Base-by-base conservation (phyloP, 2,888 invertebrate species). In the Boloria selene region DNA sequence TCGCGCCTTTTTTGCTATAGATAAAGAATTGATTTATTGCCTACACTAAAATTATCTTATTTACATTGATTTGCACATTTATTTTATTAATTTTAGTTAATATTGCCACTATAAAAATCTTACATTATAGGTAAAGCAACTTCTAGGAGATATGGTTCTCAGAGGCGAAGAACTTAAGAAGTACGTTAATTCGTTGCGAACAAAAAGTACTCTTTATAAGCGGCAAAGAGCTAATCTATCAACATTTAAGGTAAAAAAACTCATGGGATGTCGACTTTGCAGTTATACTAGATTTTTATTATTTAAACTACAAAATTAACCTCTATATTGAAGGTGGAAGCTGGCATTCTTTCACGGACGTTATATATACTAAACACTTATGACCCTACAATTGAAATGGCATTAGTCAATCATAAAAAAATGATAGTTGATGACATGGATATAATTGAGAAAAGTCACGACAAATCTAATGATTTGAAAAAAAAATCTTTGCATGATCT, bases 101-200 rank as follows among this genome's bases (percentile, higher is more conserved):
- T 47, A n/a, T 26, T 49, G 10, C 14, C 26, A 17, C 14, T 16
- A 13, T 6, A 49, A 16, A 38, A 13, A 49, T 17, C 1, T 47
- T 66, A 58, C 14, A 56, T 38, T 65, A 58, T 61, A 84, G 90
- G 88, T 93, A 7, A 88, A 89, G 68, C 90, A 92, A 73, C 84
- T 93, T 18, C 84, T 93, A 52, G 96, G 95, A 3, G 95, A 95
- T 69, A 94, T 95, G 64, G 93, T 96, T 18, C 90, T 96, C 22
- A 94, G 95, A 75, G 97, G 96, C 31, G 97, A 97, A 70, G 96
- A 97, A 87, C 94, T 97, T 79, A 97, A 97, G 84, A 94, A 95
- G 73, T 97, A 97, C 84, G 96, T 98, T 16, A 95, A 95, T 78
- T 95, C 96, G 73, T 87, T 98, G 69, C 94, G 97, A 66, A 95